phyloP scores from a whole-genome alignment of 2,888 invertebrate genomes.

The Blastobasis adustella region DNA sequence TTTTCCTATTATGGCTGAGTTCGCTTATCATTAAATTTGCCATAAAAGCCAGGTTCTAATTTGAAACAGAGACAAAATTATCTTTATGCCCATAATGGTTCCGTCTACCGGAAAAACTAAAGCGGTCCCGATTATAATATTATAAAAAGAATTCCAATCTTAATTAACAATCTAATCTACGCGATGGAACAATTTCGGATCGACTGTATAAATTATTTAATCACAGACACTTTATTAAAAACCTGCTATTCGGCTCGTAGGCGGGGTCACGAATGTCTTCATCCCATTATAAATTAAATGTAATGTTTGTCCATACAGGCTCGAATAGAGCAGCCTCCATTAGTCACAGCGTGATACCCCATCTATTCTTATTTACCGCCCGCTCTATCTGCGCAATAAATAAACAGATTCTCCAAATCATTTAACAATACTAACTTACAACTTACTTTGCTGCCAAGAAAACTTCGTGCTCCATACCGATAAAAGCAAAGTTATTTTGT shows the following conservation, averaged over 20 bases:
- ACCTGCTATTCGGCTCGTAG: constrained; percentile 27
- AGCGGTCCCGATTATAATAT: neutral
- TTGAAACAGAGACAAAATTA: too few relatives aligned
- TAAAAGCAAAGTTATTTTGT: neutral
- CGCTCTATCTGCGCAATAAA: constrained; percentile 45
- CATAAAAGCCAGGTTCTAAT: too few relatives aligned
- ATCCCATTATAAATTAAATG: constrained; percentile 58
- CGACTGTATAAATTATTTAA: constrained; percentile 41
- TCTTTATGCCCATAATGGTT: too few relatives aligned
- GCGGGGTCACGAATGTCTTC: constrained; percentile 56
- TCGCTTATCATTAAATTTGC: too few relatives aligned
- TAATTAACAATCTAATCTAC: constrained; percentile 3
- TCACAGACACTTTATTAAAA: constrained; percentile 47
- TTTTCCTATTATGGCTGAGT: too few relatives aligned
- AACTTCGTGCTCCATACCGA: constrained; percentile 4
- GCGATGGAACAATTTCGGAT: constrained; percentile 16
- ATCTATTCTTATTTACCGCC: constrained; percentile 51
- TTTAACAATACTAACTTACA: constrained; percentile 31
- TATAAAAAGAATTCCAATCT: constrained; percentile 10
- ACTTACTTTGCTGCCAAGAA: constrained; percentile 15
- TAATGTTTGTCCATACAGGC: constrained; percentile 53
- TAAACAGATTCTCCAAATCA: constrained; percentile 53
- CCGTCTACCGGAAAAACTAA: neutral
- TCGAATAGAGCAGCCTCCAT: constrained; percentile 42
- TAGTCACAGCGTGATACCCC: constrained; percentile 63